A percentile compares a stretch with the other conserved stretches of the same genome.
Conservation (phyloP, 2,888 invertebrate genomes). For the Cepaea hortensis region DNA sequence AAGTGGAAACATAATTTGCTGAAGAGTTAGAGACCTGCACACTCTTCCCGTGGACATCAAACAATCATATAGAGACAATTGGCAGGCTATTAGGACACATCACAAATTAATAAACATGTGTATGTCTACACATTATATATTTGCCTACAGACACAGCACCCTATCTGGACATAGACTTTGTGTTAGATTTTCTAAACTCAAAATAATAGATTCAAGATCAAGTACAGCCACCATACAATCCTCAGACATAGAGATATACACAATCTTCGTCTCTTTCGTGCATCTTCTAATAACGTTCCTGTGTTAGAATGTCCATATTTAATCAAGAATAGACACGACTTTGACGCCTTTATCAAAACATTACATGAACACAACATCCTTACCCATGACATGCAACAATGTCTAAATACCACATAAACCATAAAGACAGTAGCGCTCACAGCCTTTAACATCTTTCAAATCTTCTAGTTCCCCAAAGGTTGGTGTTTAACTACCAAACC, state of each 20-base stretch:
- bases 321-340: background rate
- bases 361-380: background rate
- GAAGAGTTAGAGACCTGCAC: background rate
- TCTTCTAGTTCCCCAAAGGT: too few species aligned
- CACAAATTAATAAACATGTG: background rate
- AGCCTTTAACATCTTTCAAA: too few species aligned
- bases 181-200: background rate
- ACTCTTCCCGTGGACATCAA: too few species aligned
- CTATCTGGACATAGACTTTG: background rate
- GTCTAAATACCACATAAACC: background rate
- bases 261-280: background rate
- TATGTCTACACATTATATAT: background rate
- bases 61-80: too few species aligned
- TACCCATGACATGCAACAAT: background rate
- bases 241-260: background rate
- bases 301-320: background rate
- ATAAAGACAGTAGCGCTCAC: background rate
- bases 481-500: too few species aligned
- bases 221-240: background rate
- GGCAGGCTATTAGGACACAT: background rate
- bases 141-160: background rate
- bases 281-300: background rate
- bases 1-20: too few species aligned
- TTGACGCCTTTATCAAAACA: background rate
- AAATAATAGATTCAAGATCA: background rate